Conservation (phyloP, 1,140 invertebrate species). For the Proctacanthus coquilletti region DNA sequence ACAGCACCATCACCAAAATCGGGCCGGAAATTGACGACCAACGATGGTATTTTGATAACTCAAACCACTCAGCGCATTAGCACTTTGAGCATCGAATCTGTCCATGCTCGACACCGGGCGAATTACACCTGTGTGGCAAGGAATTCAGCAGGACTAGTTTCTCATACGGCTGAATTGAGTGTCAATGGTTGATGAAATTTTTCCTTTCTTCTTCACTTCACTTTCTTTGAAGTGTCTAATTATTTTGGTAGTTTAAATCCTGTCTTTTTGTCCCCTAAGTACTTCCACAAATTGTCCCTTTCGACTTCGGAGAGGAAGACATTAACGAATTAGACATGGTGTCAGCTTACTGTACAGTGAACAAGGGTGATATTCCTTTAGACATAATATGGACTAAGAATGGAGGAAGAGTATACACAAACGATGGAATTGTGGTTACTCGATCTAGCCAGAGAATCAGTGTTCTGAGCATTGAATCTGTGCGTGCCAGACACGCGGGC, state of each 20-base stretch:
- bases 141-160: conserved; percentile 56
- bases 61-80: conserved; percentile 49
- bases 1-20: conserved; percentile 21
- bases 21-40: conserved; percentile 20
- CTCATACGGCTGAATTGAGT: conserved; percentile 48
- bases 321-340: conserved; percentile 53
- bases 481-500: conserved; percentile 45
- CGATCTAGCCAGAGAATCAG: conserved; percentile 47
- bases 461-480: conserved; percentile 47
- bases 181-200: conserved; percentile 40
- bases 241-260: not conserved
- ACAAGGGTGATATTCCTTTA: conserved; percentile 70
- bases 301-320: conserved; percentile 51
- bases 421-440: conserved; percentile 35
- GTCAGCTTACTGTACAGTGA: conserved; percentile 62
- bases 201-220: conserved; percentile 6
- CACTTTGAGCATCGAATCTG: conserved; percentile 48
- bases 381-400: conserved; percentile 52
- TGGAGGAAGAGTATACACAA: conserved; percentile 23
- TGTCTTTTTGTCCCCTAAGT: conserved; percentile 31
- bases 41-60: conserved; percentile 35
- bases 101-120: conserved; percentile 46
- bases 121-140: conserved; percentile 56
- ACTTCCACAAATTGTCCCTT: conserved; percentile 48
- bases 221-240: conserved; percentile 6